Conservation (phyloP, 2,113 vertebrate genomes). For the Serranochromis macrocephalus region DNA sequence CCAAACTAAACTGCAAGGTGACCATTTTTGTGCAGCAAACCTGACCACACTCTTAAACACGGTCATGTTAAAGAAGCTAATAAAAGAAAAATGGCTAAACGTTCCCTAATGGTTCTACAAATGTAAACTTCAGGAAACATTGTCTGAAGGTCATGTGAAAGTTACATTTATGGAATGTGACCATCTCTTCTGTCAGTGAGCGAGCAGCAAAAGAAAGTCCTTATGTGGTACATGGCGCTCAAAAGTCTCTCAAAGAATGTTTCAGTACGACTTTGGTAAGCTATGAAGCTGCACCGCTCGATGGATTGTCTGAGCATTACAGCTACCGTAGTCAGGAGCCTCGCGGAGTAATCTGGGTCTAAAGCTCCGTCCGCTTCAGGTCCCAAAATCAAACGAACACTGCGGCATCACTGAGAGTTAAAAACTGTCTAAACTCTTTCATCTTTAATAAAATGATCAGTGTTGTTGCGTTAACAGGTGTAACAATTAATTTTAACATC, state of each 20-base stretch:
- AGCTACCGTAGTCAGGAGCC: not conserved
- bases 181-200: not conserved
- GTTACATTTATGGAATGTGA: not conserved
- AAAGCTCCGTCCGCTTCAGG: not conserved
- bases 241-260: not conserved
- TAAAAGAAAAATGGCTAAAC: not conserved
- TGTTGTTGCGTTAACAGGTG: not conserved
- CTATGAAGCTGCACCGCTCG: not conserved
- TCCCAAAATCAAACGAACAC: not conserved
- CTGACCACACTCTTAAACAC: not conserved
- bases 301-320: not conserved
- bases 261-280: not conserved
- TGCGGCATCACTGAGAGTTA: not conserved
- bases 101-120: not conserved
- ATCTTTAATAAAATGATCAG: not conserved
- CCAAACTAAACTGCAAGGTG: not conserved
- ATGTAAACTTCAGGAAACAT: not conserved
- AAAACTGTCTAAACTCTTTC: not conserved
- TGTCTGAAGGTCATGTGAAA: not conserved
- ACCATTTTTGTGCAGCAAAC: not conserved
- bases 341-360: not conserved
- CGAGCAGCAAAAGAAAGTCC: not conserved
- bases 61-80: not conserved
- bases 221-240: not conserved
- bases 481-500: not conserved